phyloP scores from a whole-genome alignment of 2,797 vertebrate species.

The Hyperoplus lanceolatus region DNA sequence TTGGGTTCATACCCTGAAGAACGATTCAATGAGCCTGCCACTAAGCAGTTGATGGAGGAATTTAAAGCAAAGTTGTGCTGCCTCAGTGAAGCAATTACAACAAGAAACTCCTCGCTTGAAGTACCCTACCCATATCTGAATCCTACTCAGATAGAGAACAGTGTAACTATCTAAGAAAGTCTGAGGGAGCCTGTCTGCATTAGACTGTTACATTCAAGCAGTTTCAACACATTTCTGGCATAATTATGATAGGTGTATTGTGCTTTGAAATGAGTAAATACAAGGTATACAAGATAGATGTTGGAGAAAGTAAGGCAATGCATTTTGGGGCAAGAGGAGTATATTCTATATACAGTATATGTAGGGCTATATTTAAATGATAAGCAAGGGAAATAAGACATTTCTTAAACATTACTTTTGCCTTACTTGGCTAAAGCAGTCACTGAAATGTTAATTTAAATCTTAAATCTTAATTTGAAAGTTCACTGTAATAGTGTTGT shows the following conservation, averaged over 20 bases:
- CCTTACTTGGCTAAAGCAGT: too few species aligned
- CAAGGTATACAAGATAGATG: background rate
- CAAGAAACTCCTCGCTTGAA: conserved; percentile 75
- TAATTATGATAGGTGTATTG: background rate
- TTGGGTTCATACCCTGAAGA: conserved; percentile 81
- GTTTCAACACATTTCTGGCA: background rate
- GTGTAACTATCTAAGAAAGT: conserved; percentile 30
- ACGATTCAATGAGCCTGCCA: conserved; percentile 69
- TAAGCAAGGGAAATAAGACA: background rate
- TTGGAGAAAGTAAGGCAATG: background rate
- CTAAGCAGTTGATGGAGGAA: conserved; percentile 67
- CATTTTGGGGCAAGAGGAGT: background rate
- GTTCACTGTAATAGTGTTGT: too few species aligned
- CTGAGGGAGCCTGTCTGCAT: background rate
- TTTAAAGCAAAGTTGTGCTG: conserved; percentile 74
- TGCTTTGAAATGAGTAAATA: background rate
- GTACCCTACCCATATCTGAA: conserved; percentile 76
- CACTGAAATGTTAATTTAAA: too few species aligned
- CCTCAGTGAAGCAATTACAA: conserved; percentile 70
- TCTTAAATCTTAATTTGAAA: too few species aligned
- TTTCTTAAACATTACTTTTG: background rate
- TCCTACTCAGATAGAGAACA: conserved; percentile 59
- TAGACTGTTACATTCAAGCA: background rate
- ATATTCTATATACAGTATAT: background rate
- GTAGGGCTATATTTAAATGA: background rate